Base-by-base conservation (phyloP, 2,888 invertebrate genomes). In the Hermaeophaga mercurialis region DNA sequence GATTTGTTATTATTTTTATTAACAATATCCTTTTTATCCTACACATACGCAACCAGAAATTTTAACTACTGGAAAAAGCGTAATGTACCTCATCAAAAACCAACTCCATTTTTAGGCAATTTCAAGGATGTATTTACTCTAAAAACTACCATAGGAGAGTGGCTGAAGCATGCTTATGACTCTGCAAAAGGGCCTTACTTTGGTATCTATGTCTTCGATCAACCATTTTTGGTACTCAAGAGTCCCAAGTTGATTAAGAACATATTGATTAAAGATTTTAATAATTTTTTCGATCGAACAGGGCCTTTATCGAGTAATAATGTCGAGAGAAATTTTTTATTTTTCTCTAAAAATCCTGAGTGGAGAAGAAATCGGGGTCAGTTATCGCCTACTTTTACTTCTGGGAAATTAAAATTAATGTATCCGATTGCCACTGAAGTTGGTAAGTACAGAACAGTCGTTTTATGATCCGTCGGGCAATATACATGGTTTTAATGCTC, bases 351-450 rank as follows among this genome's bases (percentile, higher is more conserved):
- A 53, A 81, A 80, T 55, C 78, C 80, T 0, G 75, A 78, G 1
- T 85, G 85, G 85, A 82, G 80, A 65, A 73, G 72, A 19, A 66
- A 82, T 12, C 73, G 85, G 9, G 67, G 75, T 0, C 81, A 81
- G 61, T 69, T 84, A 26, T 79, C 81, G 0, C 83, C 84, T 0
- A 79, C 81, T 0, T 80, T 85, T 64, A 81, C 83, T 1, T 78
- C 80, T 1, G 82, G 81, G 9, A 84, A 84, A 69, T 71, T 85
- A 52, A 83, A 80, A 66, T 71, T 69, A 36, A 82, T 84, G 82
- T 76, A 80, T 26, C 75, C 76, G 0, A 66, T 80, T n/a, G 76
- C 82, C 58, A 62, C 74, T 12, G 73, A 77, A 14, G 76, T 55
- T 38, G 28, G 52, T 28, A 28, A 58, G 24, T 8, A 33, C 7